Evolutionary conservation across 2,888 invertebrate genomes (phyloP), one percentile per base, ranked within the genome.

Genomic region (Gymnosoma rotundatum): DNA sequence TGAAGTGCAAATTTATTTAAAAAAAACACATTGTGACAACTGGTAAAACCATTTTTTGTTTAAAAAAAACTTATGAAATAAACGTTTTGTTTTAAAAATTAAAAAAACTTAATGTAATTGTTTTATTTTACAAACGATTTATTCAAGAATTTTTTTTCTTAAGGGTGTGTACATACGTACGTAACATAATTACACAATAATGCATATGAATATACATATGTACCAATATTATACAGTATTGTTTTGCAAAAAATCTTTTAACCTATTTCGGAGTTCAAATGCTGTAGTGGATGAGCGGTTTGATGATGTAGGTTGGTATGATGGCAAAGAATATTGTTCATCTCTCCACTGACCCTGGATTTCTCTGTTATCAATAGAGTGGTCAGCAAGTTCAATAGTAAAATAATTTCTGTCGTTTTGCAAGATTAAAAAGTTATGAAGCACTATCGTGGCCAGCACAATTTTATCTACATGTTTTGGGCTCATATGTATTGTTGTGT

Each of bases 1-100:
- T 58, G 32, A 58, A 63, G 61, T 63, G 38, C 61, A 63, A 42
- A 63, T 63, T 63, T 21, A 45, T 63, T 42, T 63, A 42, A 20
- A 20, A n/a, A 21, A 45, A 9, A 36, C 25, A 60, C 8, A n/a
- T n/a, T n/a, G n/a, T n/a, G 58, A n/a, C n/a, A 32, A 36, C 10
- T 38, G 10, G 10, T 38, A 38, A 7, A 38, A 9, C 7, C 38
- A 38, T 38, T 9, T 38, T 9, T 38, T 38, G 7, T 38, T 9
- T 4, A 38, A 38, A 38, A 38, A 7, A 38, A 38, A 38, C 1
- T 1, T 4, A 38, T 38, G 38, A 38, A 38, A 38, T 38, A 52
- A 52, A 52, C 52, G 52, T 52, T 18, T 38, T 38, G 36, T 60
- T 60, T 38, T 60, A n/a, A 60, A 60, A 60, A 60, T 60, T 7